Evolutionary conservation across 1,140 invertebrate species (phyloP).

Genomic region (Bilobella aurantiaca): DNA sequence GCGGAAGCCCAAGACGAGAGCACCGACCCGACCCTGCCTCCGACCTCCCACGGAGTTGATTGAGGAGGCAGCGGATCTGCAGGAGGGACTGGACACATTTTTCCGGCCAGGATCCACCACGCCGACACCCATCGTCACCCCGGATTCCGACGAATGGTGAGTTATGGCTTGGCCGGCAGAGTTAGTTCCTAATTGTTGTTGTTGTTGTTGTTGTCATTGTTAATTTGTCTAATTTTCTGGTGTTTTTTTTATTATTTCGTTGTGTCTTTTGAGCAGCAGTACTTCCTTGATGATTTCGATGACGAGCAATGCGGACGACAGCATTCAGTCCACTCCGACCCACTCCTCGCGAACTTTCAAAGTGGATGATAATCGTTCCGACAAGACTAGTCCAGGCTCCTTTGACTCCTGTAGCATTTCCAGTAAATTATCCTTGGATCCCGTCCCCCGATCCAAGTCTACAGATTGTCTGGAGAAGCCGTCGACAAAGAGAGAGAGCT

Average conservation of each 20-base stretch:
- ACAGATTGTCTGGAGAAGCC: conserved; percentile 34
- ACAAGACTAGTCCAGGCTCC: conserved; percentile 34
- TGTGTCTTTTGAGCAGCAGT: conserved; percentile 29
- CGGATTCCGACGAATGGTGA: conserved; percentile 56
- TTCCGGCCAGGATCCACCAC: conserved; percentile 59
- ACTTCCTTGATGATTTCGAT: conserved; percentile 34
- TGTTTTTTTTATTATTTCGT: too few species aligned
- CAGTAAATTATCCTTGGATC: conserved; percentile 31
- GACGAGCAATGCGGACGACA: conserved; percentile 27
- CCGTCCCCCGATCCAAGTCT: conserved; percentile 34
- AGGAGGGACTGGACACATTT: conserved; percentile 62
- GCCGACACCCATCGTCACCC: conserved; percentile 54
- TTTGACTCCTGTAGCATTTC: conserved; percentile 33
- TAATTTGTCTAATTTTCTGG: too few species aligned
- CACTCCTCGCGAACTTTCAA: conserved; percentile 34
- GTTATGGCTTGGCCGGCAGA: not conserved
- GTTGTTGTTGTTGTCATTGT: too few species aligned
- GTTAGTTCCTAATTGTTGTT: too few species aligned
- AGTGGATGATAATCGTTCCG: conserved; percentile 32
- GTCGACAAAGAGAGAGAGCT: conserved; percentile 5
- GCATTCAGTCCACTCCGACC: conserved; percentile 32
- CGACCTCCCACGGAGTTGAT: conserved; percentile 45
- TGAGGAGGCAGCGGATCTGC: conserved; percentile 37
- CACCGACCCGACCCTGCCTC: conserved; percentile 63
- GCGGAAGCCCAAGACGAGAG: conserved; percentile 67